Evolutionary conservation across 2,888 invertebrate genomes (phyloP).

Genomic region (Apamea anceps): DNA sequence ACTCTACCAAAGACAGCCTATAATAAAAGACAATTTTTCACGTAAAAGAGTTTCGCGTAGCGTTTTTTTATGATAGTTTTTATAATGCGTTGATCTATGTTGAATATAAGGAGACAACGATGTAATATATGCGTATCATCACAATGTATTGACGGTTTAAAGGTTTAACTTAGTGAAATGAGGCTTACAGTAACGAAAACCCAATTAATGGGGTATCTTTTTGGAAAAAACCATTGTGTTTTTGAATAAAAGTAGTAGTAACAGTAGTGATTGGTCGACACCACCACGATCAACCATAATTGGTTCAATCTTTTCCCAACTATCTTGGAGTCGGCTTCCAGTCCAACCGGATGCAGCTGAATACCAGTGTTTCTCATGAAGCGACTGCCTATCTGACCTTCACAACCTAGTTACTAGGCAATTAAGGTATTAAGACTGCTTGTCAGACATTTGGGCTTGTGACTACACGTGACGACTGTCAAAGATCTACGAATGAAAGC

Average conservation of each 20-base stretch:
- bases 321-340: too few species aligned
- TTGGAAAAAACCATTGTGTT: too few species aligned
- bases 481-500: too few species aligned
- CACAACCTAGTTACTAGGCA: too few species aligned
- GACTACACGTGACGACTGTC: too few species aligned
- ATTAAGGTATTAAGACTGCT: too few species aligned
- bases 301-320: background rate
- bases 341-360: too few species aligned
- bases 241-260: too few species aligned
- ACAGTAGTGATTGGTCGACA: background rate
- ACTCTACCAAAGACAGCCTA: constrained; percentile 4
- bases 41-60: constrained; percentile 44
- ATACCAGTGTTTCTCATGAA: too few species aligned
- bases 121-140: constrained; percentile 64
- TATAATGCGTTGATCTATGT: constrained; percentile 55
- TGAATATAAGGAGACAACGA: constrained; percentile 58
- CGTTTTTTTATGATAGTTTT: constrained; percentile 52
- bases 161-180: constrained; percentile 21
- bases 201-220: too few species aligned
- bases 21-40: constrained; percentile 63
- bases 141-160: constrained; percentile 46
- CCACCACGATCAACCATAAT: background rate
- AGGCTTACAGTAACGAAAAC: background rate
- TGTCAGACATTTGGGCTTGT: too few species aligned
- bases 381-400: too few species aligned